Evolutionary conservation across 2,113 vertebrate species (phyloP).

Genomic region (Phalacrocorax pelagicus): DNA sequence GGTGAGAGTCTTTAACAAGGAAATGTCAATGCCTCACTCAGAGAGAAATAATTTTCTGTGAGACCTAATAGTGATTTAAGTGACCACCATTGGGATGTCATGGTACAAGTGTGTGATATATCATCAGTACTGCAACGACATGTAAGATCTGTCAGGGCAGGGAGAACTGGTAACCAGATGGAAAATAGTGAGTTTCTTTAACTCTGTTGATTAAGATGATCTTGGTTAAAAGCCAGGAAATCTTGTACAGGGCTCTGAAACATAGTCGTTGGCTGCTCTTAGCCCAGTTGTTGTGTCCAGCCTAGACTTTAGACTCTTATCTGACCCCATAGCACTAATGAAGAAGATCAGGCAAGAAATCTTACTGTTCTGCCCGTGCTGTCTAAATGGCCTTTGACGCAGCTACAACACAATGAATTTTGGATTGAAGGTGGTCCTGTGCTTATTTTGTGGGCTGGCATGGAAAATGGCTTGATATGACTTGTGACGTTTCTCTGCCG

Average conservation of each 20-base stretch:
- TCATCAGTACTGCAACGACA: not conserved
- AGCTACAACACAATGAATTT: not conserved
- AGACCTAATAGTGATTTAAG: conserved; percentile 46
- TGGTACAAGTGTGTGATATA: not conserved
- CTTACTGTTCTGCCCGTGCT: not conserved
- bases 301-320: not conserved
- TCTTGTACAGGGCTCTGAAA: not conserved
- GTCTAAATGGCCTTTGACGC: not conserved
- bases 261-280: not conserved
- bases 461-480: not conserved
- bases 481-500: not conserved
- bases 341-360: not conserved
- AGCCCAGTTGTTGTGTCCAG: not conserved
- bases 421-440: not conserved
- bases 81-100: not conserved
- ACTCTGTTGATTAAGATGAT: not conserved
- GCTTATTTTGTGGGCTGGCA: not conserved
- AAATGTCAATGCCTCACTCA: conserved; percentile 62
- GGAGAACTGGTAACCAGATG: not conserved
- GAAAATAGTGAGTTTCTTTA: not conserved
- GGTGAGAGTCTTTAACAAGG: conserved; percentile 56
- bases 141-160: not conserved
- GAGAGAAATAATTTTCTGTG: conserved; percentile 41
- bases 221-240: not conserved
- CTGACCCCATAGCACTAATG: not conserved